Conservation (phyloP, 2,797 vertebrate species). For the Carapus acus region DNA sequence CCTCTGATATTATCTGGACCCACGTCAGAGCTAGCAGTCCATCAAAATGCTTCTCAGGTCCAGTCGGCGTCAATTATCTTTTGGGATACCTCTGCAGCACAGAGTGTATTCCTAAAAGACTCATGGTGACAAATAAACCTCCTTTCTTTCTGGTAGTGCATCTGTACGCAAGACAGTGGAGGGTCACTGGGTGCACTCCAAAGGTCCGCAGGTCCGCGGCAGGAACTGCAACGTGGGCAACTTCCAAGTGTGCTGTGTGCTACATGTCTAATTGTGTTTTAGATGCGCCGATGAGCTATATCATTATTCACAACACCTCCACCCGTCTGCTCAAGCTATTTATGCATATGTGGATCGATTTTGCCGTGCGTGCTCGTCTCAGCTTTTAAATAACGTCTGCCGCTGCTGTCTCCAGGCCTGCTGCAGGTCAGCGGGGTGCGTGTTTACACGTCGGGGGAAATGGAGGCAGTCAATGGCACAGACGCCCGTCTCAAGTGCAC, state of each 20-base stretch:
- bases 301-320: not conserved
- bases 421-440: conserved; percentile 74
- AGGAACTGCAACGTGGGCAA: too few species aligned
- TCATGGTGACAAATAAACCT: conserved; percentile 16
- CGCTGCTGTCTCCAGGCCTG: conserved; percentile 60
- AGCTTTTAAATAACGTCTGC: conserved; percentile 11
- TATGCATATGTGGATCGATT: conserved; percentile 22
- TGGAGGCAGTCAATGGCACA: conserved; percentile 87
- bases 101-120: conserved; percentile 1
- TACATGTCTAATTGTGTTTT: conserved; percentile 3
- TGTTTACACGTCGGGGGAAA: conserved; percentile 73
- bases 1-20: conserved; percentile 15
- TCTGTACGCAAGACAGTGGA: too few species aligned
- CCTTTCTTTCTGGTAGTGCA: too few species aligned
- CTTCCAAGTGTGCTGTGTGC: too few species aligned
- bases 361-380: not conserved
- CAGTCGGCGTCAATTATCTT: not conserved
- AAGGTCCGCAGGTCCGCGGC: too few species aligned
- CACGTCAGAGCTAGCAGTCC: conserved; percentile 4
- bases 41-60: not conserved
- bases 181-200: too few species aligned
- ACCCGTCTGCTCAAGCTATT: not conserved
- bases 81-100: not conserved
- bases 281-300: conserved; percentile 8
- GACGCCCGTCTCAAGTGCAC: conserved; percentile 85